A percentile compares a stretch with the other conserved stretches of the same genome.
Conservation (phyloP, 2,888 invertebrate species). For the Eulithis prunata region DNA sequence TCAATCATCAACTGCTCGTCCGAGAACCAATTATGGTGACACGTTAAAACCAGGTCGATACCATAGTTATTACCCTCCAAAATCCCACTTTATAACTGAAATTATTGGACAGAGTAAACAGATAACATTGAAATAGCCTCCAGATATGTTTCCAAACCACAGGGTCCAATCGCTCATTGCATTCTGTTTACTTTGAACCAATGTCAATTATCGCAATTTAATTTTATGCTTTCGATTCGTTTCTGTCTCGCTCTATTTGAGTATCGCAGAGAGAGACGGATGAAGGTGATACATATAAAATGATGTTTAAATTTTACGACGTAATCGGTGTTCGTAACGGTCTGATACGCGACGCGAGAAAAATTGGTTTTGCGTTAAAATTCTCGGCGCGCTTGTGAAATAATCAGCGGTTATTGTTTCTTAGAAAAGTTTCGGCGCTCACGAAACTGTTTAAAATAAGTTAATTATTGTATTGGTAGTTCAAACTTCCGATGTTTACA, state of each 20-base stretch:
- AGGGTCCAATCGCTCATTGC: conserved; percentile 44
- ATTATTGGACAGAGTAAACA: conserved; percentile 48
- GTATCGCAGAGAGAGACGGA: conserved; percentile 48
- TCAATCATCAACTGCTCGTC: conserved; percentile 60
- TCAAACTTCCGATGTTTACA: conserved; percentile 41
- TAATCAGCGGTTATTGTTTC: conserved; percentile 50
- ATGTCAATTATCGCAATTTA: conserved; percentile 71
- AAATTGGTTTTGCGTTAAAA: conserved; percentile 43
- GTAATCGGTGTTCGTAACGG: conserved; percentile 50
- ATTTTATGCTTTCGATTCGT: conserved; percentile 56
- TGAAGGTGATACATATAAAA: conserved; percentile 65
- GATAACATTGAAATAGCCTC: conserved; percentile 45
- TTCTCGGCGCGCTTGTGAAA: conserved; percentile 40
- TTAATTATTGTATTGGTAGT: conserved; percentile 39
- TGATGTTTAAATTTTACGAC: conserved; percentile 75
- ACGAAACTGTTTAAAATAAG: conserved; percentile 22
- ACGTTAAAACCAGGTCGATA: conserved; percentile 61
- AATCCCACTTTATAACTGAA: conserved; percentile 46
- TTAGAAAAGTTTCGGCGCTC: conserved; percentile 42
- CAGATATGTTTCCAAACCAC: conserved; percentile 57
- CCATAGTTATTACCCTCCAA: conserved; percentile 43
- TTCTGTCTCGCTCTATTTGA: conserved; percentile 47
- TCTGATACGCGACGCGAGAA: conserved; percentile 52
- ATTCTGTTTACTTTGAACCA: conserved; percentile 68
- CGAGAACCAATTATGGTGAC: conserved; percentile 61